Percentiles rank a stretch among this genome's conserved stretches.
Evolutionary conservation across 2,797 vertebrate genomes (phyloP).

Genomic region (Lycodopsis pacificus): DNA sequence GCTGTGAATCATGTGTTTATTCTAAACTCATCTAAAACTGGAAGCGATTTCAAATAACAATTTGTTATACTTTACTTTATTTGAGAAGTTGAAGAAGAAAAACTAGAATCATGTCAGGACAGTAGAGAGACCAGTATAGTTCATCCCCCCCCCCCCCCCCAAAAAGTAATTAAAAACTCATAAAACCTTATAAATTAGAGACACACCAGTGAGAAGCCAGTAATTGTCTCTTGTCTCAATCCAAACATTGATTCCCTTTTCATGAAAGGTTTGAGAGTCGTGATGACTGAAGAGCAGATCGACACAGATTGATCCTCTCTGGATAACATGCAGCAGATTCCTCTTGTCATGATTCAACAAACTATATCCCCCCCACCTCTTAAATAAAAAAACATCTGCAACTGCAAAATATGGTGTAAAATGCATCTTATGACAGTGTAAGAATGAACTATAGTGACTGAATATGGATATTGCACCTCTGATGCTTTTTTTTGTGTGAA

Average conservation of each 20-base stretch:
- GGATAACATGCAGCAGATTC: background rate
- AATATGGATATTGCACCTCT: background rate
- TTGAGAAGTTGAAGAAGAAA: background rate
- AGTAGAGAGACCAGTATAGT: background rate
- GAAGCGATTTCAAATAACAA: background rate
- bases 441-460: background rate
- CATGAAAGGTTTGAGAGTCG: background rate
- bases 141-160: background rate
- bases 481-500: background rate
- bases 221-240: background rate
- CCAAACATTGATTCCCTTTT: background rate
- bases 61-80: background rate
- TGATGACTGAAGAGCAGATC: background rate
- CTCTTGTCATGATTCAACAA: background rate
- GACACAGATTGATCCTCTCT: slow-evolving; percentile 5
- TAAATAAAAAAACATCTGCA: background rate
- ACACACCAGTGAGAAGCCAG: background rate
- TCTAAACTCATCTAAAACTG: background rate
- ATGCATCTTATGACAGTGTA: background rate
- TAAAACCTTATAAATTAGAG: background rate
- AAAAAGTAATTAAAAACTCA: background rate
- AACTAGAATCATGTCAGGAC: background rate
- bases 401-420: background rate
- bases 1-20: slow-evolving; percentile 11
- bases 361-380: too few relatives aligned